A percentile compares a stretch with the other conserved stretches of the same genome.
phyloP scores from a whole-genome alignment of 1,140 invertebrate genomes.

The Streblospio benedicti region DNA sequence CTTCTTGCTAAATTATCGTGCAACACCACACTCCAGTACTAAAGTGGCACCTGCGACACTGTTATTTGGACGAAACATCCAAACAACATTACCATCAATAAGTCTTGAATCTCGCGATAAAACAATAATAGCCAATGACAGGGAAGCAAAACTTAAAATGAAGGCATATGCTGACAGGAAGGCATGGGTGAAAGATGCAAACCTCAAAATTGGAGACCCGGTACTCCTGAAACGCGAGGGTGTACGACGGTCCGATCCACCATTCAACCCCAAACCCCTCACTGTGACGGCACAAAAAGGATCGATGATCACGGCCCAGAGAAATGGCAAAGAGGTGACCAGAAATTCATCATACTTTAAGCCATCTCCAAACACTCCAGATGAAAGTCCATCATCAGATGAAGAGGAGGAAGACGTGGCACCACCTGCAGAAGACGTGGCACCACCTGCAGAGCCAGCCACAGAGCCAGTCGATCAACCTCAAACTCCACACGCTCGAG shows the following conservation, averaged over 20 bases:
- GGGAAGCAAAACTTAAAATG: slow-evolving; percentile 3
- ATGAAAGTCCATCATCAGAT: too few relatives aligned
- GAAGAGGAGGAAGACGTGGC: too few relatives aligned
- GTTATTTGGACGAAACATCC: background rate
- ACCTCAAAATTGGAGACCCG: background rate
- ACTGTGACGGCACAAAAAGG: background rate
- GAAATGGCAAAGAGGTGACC: too few relatives aligned
- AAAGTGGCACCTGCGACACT: slow-evolving; percentile 10
- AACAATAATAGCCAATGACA: too few relatives aligned
- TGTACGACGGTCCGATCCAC: background rate
- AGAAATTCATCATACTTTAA: too few relatives aligned
- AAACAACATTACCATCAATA: too few relatives aligned
- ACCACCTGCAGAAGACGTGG: too few relatives aligned
- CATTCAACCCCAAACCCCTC: background rate
- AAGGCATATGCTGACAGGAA: background rate
- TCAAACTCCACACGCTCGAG: too few relatives aligned
- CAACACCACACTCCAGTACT: slow-evolving; percentile 5
- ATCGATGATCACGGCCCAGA: background rate
- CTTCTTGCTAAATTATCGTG: slow-evolving; percentile 7
- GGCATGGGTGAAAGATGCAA: background rate
- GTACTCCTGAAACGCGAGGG: background rate
- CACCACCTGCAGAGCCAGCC: too few relatives aligned
- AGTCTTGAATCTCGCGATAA: too few relatives aligned
- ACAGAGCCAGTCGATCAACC: too few relatives aligned
- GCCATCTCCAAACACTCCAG: too few relatives aligned